Conservation (phyloP, 2,113 vertebrate species). For the Tragelaphus scriptus region DNA sequence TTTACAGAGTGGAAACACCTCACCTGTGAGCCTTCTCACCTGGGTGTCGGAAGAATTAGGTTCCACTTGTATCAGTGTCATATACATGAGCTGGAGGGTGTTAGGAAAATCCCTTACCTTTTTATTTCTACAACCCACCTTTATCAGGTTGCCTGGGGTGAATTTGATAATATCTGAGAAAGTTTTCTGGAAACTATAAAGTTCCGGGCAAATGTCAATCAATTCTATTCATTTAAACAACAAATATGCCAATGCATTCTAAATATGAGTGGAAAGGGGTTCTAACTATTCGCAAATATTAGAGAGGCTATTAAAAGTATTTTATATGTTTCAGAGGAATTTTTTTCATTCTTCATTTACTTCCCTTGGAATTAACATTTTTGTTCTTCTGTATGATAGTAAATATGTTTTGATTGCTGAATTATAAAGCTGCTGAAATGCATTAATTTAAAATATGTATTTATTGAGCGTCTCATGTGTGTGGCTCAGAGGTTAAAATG, state of each 20-base stretch:
- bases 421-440: not conserved
- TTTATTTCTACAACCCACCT: not conserved
- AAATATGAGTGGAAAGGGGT: not conserved
- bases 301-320: not conserved
- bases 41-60: not conserved
- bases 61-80: not conserved
- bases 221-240: not conserved
- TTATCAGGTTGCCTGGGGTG: not conserved
- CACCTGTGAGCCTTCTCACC: not conserved
- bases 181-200: not conserved
- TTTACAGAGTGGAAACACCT: not conserved
- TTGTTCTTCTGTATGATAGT: not conserved
- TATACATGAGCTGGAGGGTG: not conserved
- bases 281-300: not conserved
- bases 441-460: not conserved
- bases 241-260: not conserved
- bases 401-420: not conserved
- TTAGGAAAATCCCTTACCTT: not conserved
- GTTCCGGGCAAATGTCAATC: not conserved
- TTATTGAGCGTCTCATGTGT: not conserved
- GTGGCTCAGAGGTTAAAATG: too few relatives aligned
- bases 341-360: not conserved
- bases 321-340: not conserved
- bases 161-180: not conserved
- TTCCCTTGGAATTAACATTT: not conserved